Conservation (phyloP, 2,113 vertebrate genomes). For the Cepphus grylle region DNA sequence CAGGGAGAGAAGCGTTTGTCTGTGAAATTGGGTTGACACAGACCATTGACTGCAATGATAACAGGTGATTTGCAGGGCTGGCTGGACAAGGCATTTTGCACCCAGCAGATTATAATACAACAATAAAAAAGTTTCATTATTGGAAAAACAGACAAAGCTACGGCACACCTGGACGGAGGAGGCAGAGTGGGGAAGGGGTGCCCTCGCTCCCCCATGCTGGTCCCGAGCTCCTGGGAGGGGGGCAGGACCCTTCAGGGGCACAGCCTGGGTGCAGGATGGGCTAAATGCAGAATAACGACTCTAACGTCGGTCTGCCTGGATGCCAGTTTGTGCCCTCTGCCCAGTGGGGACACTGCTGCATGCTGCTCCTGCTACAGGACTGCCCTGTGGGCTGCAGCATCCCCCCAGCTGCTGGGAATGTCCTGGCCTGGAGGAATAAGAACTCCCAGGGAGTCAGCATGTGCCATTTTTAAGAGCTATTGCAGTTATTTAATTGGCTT, state of each 20-base stretch:
- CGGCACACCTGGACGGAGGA: not conserved
- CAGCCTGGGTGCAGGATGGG: not conserved
- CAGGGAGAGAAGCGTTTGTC: conserved; percentile 75
- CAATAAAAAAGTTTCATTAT: conserved; percentile 36
- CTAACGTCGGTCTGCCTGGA: not conserved
- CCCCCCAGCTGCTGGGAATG: not conserved
- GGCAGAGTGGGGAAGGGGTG: not conserved
- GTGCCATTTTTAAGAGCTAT: not conserved
- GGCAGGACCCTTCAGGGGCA: not conserved
- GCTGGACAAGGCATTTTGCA: conserved; percentile 60
- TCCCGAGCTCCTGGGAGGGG: not conserved
- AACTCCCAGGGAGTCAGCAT: not conserved
- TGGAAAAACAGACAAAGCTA: not conserved
- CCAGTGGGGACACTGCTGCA: fast-evolving
- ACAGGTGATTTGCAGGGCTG: conserved; percentile 73
- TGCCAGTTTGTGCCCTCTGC: fast-evolving
- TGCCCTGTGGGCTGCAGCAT: not conserved
- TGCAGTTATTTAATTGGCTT: not conserved
- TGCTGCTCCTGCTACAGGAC: not conserved
- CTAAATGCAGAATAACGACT: not conserved
- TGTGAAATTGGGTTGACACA: conserved; percentile 85
- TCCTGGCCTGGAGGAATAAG: not conserved
- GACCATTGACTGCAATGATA: conserved; percentile 77
- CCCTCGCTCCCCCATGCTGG: fast-evolving
- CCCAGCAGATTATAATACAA: conserved; percentile 69